A percentile compares a stretch with the other conserved stretches of the same genome.
phyloP scores from a whole-genome alignment of 1,140 invertebrate species.

The Hyphantria cunea region DNA sequence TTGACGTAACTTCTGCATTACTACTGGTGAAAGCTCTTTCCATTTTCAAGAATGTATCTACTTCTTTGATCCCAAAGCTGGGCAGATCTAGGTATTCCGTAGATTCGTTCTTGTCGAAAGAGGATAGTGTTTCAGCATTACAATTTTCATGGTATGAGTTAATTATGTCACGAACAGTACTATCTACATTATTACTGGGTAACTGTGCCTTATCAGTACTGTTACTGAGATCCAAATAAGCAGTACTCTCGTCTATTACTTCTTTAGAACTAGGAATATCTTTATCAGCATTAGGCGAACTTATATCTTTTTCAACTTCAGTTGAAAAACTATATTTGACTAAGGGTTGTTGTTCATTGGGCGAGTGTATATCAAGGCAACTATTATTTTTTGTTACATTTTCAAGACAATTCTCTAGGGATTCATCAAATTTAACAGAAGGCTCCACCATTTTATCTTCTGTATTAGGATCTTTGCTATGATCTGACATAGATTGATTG shows the following conservation, averaged over 20 bases:
- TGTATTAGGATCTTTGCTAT: too few relatives aligned
- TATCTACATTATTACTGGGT: conserved; percentile 44
- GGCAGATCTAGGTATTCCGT: conserved; percentile 72
- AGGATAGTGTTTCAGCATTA: conserved; percentile 36
- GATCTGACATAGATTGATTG: too few relatives aligned
- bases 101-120: conserved; percentile 56
- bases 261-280: conserved; percentile 35
- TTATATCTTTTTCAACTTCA: not conserved
- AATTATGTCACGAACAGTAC: conserved; percentile 49
- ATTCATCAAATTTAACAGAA: too few relatives aligned
- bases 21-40: conserved; percentile 55
- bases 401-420: too few relatives aligned
- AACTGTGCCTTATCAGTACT: conserved; percentile 47
- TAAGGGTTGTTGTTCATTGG: too few relatives aligned
- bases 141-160: conserved; percentile 44
- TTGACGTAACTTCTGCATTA: conserved; percentile 48
- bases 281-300: not conserved
- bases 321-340: too few relatives aligned
- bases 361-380: too few relatives aligned
- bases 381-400: too few relatives aligned
- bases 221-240: conserved; percentile 68
- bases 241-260: conserved; percentile 46
- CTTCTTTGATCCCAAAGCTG: conserved; percentile 50
- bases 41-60: conserved; percentile 57
- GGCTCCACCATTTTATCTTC: too few relatives aligned